Evolutionary conservation across 53 echinoderm and acorn worm genomes (phyloP).

Genomic region (Echinarachnius parma): DNA sequence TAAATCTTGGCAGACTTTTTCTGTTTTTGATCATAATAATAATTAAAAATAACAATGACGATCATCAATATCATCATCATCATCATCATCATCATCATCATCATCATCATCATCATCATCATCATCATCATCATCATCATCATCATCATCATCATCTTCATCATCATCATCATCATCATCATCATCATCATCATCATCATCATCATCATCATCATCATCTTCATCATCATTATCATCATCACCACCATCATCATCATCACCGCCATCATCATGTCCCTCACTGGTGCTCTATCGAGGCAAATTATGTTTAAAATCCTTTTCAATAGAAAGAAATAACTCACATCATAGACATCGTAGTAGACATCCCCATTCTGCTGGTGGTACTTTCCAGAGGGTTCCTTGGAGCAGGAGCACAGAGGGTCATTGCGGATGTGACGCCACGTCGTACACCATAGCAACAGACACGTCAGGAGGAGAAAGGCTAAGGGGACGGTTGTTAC

Average conservation of each 20-base stretch:
- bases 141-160: constrained; percentile 3
- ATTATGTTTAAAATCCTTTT: too few relatives aligned
- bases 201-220: constrained; percentile 1
- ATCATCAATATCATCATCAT: constrained; percentile 14
- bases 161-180: neutral
- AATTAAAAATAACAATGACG: too few relatives aligned
- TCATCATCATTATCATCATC: neutral
- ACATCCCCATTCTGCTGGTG: constrained; percentile 46
- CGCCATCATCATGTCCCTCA: neutral
- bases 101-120: constrained; percentile 22
- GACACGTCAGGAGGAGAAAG: constrained; percentile 48
- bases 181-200: neutral
- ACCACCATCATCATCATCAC: neutral
- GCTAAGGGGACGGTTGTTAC: constrained; percentile 28
- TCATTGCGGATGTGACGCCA: constrained; percentile 73
- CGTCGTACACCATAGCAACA: constrained; percentile 69
- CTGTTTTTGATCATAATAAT: neutral
- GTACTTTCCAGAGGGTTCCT: constrained; percentile 19
- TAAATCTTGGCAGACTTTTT: constrained; percentile 47
- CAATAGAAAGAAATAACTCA: too few relatives aligned
- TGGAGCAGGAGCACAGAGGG: constrained; percentile 16
- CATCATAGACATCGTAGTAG: constrained; percentile 52
- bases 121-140: constrained; percentile 16
- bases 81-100: constrained; percentile 10
- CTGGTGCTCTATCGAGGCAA: too few relatives aligned